phyloP scores from a whole-genome alignment of 2,113 vertebrate species.

The Hiodon tergisus region DNA sequence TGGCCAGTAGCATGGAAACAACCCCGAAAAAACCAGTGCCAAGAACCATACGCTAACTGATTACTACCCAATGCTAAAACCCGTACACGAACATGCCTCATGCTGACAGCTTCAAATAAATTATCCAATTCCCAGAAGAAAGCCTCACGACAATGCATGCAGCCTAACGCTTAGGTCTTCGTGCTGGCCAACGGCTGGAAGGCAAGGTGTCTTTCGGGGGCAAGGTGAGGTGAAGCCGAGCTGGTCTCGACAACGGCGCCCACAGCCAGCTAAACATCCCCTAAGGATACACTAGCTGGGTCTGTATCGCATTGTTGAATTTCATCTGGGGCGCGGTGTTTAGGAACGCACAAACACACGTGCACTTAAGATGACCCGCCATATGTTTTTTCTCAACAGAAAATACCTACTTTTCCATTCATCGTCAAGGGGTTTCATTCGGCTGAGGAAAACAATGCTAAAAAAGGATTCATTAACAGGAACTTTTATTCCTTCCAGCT shows the following conservation, averaged over 20 bases:
- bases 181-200: no score
- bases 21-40: background rate
- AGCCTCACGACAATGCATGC: no score
- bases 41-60: background rate
- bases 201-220: no score
- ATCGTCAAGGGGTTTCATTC: constrained; percentile 16
- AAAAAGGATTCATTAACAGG: constrained; percentile 42
- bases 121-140: no score
- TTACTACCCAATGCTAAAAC: background rate
- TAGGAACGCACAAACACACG: background rate
- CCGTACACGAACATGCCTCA: background rate
- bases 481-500: constrained; percentile 34
- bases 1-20: background rate
- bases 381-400: background rate
- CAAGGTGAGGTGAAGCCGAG: background rate
- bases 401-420: constrained; percentile 17
- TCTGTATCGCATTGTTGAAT: background rate
- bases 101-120: background rate
- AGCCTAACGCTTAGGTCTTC: no score
- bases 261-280: background rate
- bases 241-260: constrained; percentile 4
- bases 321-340: background rate
- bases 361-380: background rate
- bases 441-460: constrained; percentile 31
- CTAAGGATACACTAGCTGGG: background rate